Evolutionary conservation across 2,888 invertebrate genomes (phyloP).

Genomic region (Luffia ferchaultella): DNA sequence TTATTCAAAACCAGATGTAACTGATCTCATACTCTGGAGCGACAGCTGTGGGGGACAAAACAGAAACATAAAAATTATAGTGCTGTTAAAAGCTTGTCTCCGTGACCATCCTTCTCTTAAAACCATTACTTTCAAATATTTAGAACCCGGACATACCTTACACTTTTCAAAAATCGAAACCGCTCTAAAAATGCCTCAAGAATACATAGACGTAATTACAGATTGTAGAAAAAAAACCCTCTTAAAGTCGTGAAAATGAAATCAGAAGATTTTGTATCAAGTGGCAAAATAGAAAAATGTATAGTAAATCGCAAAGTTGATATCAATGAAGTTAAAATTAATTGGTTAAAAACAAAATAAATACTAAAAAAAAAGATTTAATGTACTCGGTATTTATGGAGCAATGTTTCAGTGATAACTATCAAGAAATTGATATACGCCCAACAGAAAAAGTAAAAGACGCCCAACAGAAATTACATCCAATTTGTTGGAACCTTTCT

Average conservation of each 20-base stretch:
- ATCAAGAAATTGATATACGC: background rate
- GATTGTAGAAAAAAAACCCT: background rate
- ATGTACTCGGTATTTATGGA: background rate
- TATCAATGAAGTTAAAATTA: background rate
- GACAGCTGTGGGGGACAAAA: background rate
- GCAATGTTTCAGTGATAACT: background rate
- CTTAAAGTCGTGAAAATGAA: background rate
- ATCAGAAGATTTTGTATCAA: background rate
- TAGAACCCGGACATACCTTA: background rate
- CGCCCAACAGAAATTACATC: background rate
- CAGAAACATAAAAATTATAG: background rate
- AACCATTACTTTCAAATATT: background rate
- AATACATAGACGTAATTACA: background rate
- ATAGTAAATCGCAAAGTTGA: background rate
- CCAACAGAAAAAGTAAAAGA: background rate
- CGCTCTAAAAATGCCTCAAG: background rate
- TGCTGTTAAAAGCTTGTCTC: background rate
- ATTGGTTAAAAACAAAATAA: background rate
- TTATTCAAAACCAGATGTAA: background rate
- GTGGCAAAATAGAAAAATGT: background rate
- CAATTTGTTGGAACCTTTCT: background rate
- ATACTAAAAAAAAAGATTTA: background rate
- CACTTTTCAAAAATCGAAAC: background rate
- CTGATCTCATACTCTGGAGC: background rate
- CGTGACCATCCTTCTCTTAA: background rate